Evolutionary conservation across 35 echinoderm and acorn worm genomes (phyloP).

Genomic region (Amphiura filiformis): DNA sequence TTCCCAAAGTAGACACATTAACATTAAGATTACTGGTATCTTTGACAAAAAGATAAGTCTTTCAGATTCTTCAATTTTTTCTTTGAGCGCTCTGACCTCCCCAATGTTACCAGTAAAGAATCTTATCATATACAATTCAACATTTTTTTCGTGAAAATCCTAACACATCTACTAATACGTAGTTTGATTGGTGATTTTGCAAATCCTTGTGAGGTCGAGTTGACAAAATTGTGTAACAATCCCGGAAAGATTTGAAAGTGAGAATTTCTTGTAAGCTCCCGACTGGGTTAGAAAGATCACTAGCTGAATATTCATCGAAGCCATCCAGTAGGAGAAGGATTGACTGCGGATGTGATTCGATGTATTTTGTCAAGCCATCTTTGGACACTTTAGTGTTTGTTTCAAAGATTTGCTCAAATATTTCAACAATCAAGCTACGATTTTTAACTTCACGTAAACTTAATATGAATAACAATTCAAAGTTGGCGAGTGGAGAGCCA

Average conservation of each 20-base stretch:
- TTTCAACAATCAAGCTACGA: no score
- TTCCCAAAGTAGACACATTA: slow-evolving; percentile 9
- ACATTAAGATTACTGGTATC: neutral
- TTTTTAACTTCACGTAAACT: no score
- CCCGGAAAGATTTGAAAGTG: neutral
- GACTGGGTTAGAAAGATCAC: neutral
- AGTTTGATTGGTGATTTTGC: neutral
- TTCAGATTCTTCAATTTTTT: neutral
- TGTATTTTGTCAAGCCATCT: slow-evolving; percentile 6
- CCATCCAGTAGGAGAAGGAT: slow-evolving; percentile 17
- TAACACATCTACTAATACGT: neutral
- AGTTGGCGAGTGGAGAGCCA: no score
- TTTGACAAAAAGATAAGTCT: neutral
- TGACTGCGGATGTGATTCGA: neutral
- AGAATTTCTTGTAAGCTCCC: neutral
- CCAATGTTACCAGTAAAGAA: neutral
- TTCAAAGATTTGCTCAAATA: no score
- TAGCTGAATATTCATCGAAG: neutral
- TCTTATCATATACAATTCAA: slow-evolving; percentile 5
- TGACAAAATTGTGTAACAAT: neutral
- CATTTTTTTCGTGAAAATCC: neutral
- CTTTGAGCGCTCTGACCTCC: neutral
- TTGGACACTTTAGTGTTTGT: no score
- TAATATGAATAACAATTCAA: no score
- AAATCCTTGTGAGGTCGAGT: slow-evolving; percentile 10